Percentiles rank a stretch among this genome's conserved stretches.
These are phyloP conservation scores for Neosalanx taihuensis DNA, from an alignment of 2,797 vertebrate genomes.

Conservation along the genomic window DNA sequence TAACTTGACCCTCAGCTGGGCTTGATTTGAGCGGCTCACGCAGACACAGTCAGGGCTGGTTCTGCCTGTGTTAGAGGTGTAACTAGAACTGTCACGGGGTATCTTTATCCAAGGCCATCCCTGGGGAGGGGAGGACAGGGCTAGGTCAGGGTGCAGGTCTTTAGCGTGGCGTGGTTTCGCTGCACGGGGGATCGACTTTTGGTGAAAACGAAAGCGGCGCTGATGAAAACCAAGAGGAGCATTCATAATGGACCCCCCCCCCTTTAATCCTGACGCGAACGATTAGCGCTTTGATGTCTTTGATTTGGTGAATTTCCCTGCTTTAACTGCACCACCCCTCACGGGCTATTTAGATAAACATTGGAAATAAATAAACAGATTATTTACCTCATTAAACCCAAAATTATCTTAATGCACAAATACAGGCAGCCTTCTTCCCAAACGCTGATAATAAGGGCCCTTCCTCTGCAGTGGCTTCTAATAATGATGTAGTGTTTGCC, in stretches of 20 bases:
- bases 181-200: slow-evolving; percentile 56
- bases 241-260: slow-evolving; percentile 30
- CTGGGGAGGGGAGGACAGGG: slow-evolving; percentile 42
- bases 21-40: slow-evolving; percentile 63
- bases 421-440: slow-evolving; percentile 53
- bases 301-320: slow-evolving; percentile 58
- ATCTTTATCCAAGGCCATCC: slow-evolving; percentile 59
- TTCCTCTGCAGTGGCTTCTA: slow-evolving; percentile 42
- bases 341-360: slow-evolving; percentile 69
- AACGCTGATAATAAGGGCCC: slow-evolving; percentile 61
- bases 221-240: slow-evolving; percentile 46
- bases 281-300: slow-evolving; percentile 71
- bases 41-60: slow-evolving; percentile 56
- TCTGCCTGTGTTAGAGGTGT: slow-evolving; percentile 50
- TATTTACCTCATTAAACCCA: slow-evolving; percentile 71
- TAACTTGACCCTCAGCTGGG: slow-evolving; percentile 68
- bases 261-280: slow-evolving; percentile 65
- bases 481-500: slow-evolving; percentile 34
- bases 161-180: slow-evolving; percentile 50
- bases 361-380: slow-evolving; percentile 72
- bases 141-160: slow-evolving; percentile 48
- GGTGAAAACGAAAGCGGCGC: slow-evolving; percentile 36
- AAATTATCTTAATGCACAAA: slow-evolving; percentile 62
- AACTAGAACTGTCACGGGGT: slow-evolving; percentile 47
- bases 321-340: slow-evolving; percentile 57